A percentile compares a stretch with the other conserved stretches of the same genome.
Conservation (phyloP, 2,113 vertebrate genomes). For the Catharus bicknelli region DNA sequence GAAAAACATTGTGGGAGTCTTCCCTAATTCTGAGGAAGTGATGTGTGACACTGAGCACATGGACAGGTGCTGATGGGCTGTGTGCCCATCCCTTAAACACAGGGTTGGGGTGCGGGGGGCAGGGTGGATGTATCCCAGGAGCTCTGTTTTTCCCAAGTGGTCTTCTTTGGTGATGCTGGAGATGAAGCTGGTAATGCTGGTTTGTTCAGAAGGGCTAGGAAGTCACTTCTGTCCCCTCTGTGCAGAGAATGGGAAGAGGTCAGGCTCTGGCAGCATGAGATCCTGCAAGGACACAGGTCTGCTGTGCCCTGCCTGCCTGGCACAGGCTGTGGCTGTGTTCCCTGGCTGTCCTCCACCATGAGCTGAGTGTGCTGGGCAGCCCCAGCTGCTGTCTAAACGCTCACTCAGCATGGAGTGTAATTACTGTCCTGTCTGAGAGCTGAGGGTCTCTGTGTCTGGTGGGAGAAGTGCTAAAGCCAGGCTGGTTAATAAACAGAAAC, state of each 20-base stretch:
- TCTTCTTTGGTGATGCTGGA: background rate
- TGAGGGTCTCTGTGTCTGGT: background rate
- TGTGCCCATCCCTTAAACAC: background rate
- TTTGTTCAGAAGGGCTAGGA: background rate
- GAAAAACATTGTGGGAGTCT: background rate
- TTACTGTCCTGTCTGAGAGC: background rate
- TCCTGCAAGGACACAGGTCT: fast-evolving
- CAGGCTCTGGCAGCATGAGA: fast-evolving
- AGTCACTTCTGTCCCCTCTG: background rate
- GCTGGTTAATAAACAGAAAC: background rate
- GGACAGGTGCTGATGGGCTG: background rate
- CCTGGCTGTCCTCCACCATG: background rate
- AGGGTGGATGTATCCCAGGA: background rate
- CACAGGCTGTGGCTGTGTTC: background rate
- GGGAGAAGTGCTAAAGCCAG: background rate
- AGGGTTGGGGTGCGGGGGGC: background rate
- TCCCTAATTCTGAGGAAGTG: background rate
- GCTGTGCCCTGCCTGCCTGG: background rate
- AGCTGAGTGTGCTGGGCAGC: background rate
- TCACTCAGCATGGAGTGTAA: background rate
- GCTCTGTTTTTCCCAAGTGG: background rate
- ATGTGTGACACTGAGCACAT: background rate
- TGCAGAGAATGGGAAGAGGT: background rate
- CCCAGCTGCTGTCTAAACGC: background rate
- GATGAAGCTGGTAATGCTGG: background rate